A percentile compares a stretch with the other conserved stretches of the same genome.
phyloP scores from a whole-genome alignment of 2,113 vertebrate species.

The Tonatia bakeri region DNA sequence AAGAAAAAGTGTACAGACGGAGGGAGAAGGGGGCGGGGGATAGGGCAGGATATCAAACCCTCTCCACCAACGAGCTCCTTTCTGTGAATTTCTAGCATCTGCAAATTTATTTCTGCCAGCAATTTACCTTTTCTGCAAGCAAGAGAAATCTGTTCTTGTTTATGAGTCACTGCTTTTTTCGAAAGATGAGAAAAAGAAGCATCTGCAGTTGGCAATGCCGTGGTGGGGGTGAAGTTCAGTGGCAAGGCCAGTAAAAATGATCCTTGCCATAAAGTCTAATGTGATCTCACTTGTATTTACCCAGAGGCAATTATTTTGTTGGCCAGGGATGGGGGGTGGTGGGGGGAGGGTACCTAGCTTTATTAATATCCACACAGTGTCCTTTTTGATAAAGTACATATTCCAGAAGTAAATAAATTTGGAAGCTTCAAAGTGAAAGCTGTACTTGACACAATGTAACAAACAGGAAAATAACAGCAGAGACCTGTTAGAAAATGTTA shows the following conservation, averaged over 20 bases:
- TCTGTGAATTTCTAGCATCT: constrained; percentile 73
- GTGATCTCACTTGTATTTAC: neutral
- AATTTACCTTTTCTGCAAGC: constrained; percentile 77
- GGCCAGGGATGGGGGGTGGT: neutral
- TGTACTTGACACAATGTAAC: neutral
- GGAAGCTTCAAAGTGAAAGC: neutral
- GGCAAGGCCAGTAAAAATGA: neutral
- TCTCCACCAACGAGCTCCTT: constrained; percentile 46
- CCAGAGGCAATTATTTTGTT: neutral
- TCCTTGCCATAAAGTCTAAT: neutral
- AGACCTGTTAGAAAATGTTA: neutral
- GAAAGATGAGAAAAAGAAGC: constrained; percentile 60
- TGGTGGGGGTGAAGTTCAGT: constrained; percentile 18
- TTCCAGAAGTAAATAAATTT: constrained; percentile 41
- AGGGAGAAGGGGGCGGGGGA: neutral
- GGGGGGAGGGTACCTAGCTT: neutral
- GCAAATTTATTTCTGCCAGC: constrained; percentile 75
- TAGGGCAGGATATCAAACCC: constrained; percentile 9
- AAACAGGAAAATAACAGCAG: neutral
- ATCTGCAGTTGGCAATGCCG: constrained; percentile 53
- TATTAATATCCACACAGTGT: neutral
- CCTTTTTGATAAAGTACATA: constrained; percentile 33
- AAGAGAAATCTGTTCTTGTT: constrained; percentile 72
- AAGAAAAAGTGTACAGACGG: neutral
- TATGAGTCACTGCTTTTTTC: constrained; percentile 64